Percentiles rank a stretch among this genome's conserved stretches.
These are phyloP conservation scores for Mimas tiliae DNA, from an alignment of 2,888 invertebrate genomes.

Conservation along the genomic window DNA sequence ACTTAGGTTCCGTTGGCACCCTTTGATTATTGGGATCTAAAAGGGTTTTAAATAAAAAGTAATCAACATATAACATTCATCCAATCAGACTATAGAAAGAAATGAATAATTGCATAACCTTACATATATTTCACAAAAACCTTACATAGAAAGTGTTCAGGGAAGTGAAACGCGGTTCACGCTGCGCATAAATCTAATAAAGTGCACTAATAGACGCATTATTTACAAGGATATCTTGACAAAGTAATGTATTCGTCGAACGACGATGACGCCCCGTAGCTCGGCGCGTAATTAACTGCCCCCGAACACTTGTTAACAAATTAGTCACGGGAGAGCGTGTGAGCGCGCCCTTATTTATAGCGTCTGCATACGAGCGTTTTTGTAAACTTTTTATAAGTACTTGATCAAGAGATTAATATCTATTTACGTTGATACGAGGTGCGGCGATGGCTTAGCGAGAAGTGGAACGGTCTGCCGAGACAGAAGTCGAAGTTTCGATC, in stretches of 20 bases:
- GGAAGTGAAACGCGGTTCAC: conserved; percentile 35
- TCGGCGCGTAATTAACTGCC: conserved; percentile 71
- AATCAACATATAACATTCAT: no score
- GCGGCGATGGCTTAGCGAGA: no score
- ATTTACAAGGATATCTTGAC: conserved; percentile 65
- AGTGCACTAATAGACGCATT: conserved; percentile 63
- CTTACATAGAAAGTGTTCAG: neutral
- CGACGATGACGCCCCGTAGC: conserved; percentile 74
- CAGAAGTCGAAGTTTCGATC: no score
- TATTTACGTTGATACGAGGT: conserved; percentile 26
- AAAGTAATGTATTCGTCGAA: conserved; percentile 67
- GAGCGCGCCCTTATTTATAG: conserved; percentile 67
- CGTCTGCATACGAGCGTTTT: neutral
- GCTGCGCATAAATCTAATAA: conserved; percentile 58
- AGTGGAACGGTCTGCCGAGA: no score
- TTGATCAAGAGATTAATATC: conserved; percentile 21
- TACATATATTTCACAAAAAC: neutral
- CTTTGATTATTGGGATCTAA: no score
- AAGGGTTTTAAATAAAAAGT: no score
- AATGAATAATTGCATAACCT: neutral
- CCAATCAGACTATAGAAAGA: neutral
- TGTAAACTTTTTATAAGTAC: conserved; percentile 15
- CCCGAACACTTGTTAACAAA: conserved; percentile 79
- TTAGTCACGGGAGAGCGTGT: conserved; percentile 72
- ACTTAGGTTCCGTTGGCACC: no score